phyloP scores from a whole-genome alignment of 2,888 invertebrate genomes.

The Incurvaria masculella region DNA sequence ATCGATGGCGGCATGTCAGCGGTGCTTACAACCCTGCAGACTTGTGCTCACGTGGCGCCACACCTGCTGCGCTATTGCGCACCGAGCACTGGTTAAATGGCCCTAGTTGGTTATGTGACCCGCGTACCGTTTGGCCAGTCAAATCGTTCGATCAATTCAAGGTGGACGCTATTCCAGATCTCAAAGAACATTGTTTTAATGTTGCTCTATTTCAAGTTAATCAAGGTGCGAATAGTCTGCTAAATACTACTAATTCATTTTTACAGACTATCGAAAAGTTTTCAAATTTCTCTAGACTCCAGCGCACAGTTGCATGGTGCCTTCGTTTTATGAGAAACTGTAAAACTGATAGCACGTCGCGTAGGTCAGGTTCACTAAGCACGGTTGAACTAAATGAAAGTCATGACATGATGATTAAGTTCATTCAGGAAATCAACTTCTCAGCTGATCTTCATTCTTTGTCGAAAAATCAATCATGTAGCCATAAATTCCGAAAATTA shows the following conservation, averaged over 20 bases:
- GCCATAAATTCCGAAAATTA: neutral
- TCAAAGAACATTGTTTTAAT: no score
- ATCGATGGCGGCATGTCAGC: slow-evolving; percentile 16
- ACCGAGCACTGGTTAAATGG: slow-evolving; percentile 16
- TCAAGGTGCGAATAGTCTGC: no score
- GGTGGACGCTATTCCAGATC: no score
- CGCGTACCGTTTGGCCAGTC: slow-evolving; percentile 4
- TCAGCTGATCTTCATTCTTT: neutral
- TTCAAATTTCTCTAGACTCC: no score
- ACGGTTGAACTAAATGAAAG: neutral
- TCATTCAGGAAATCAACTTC: neutral
- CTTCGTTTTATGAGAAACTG: no score
- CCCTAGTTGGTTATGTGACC: slow-evolving; percentile 13
- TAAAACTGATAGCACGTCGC: no score
- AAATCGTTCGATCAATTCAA: no score
- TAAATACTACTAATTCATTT: no score
- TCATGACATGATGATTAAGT: neutral
- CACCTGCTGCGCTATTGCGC: slow-evolving; percentile 11
- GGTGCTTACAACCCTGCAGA: slow-evolving; percentile 17
- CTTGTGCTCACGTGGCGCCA: slow-evolving; percentile 14
- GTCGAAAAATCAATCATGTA: neutral
- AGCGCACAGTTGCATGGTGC: no score
- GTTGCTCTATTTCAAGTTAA: no score
- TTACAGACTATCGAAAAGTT: no score
- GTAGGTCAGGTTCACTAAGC: neutral